Percentiles rank a stretch among this genome's conserved stretches.
These are phyloP conservation scores for Eciton burchellii DNA, from an alignment of 1,140 invertebrate genomes.

Conservation along the genomic window DNA sequence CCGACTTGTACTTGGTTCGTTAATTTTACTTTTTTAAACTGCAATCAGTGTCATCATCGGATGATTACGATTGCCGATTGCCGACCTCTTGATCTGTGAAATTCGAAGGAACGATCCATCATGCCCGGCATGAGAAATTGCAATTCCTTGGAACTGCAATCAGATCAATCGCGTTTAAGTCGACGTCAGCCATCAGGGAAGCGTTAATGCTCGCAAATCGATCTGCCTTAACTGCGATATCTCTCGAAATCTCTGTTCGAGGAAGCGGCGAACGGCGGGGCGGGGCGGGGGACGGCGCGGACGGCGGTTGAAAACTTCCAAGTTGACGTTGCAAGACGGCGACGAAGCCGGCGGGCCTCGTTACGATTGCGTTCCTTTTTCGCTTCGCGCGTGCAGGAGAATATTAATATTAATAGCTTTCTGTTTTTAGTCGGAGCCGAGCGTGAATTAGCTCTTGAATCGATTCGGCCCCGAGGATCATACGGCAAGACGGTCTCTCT, in stretches of 20 bases:
- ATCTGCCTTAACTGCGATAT: slow-evolving; percentile 44
- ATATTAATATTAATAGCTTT: slow-evolving; percentile 68
- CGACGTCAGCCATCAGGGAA: not conserved
- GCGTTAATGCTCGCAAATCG: slow-evolving; percentile 16
- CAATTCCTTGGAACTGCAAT: slow-evolving; percentile 6
- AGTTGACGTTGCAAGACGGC: slow-evolving; percentile 42
- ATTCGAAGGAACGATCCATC: not conserved
- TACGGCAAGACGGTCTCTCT: slow-evolving; percentile 43
- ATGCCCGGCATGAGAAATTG: not conserved
- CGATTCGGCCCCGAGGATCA: slow-evolving; percentile 54
- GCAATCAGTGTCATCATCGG: not conserved
- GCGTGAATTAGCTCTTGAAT: slow-evolving; percentile 61
- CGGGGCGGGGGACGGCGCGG: no score
- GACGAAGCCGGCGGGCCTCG: slow-evolving; percentile 50
- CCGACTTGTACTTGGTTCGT: not conserved
- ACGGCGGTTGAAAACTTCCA: slow-evolving; percentile 4
- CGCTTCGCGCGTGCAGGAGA: slow-evolving; percentile 6
- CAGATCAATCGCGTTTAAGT: not conserved
- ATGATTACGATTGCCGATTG: not conserved
- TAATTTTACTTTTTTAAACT: not conserved
- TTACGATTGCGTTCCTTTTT: slow-evolving; percentile 52
- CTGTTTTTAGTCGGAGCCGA: slow-evolving; percentile 56
- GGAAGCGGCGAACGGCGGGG: slow-evolving; percentile 51
- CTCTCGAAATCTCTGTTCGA: slow-evolving; percentile 56
- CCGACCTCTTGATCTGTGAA: not conserved